A percentile compares a stretch with the other conserved stretches of the same genome.
Evolutionary conservation across 2,797 vertebrate genomes (phyloP).

Genomic region (Podarcis lilfordi): DNA sequence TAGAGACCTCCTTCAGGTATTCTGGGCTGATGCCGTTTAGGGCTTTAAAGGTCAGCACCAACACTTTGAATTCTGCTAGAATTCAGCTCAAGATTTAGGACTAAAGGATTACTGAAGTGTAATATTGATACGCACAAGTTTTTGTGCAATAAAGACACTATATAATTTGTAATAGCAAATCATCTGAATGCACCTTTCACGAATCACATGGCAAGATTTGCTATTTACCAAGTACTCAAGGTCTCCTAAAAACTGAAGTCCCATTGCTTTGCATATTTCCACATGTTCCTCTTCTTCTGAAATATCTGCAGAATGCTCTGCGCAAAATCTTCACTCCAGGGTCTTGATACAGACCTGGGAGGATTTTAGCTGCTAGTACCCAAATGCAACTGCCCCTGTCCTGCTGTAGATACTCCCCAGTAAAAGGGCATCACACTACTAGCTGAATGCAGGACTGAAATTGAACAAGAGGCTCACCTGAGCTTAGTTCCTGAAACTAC

Average conservation of each 20-base stretch:
- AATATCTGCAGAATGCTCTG: background rate
- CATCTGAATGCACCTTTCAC: background rate
- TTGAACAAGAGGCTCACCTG: background rate
- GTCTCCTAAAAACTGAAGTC: background rate
- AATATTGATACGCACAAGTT: background rate
- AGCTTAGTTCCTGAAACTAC: background rate
- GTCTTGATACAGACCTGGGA: background rate
- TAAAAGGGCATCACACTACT: background rate
- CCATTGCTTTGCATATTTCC: background rate
- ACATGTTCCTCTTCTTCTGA: background rate
- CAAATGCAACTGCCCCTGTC: background rate
- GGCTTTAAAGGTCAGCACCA: too few species aligned
- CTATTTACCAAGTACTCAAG: background rate
- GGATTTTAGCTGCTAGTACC: background rate
- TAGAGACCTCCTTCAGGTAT: too few species aligned
- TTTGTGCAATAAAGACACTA: too few species aligned
- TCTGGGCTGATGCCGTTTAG: too few species aligned
- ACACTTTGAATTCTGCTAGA: too few species aligned
- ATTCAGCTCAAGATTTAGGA: background rate
- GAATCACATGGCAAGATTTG: background rate
- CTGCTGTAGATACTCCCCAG: background rate
- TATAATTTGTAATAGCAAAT: background rate
- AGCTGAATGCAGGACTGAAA: background rate
- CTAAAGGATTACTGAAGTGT: background rate
- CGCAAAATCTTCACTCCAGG: background rate